Evolutionary conservation across 2,888 invertebrate species (phyloP).

Genomic region (Cheilosia grossa): DNA sequence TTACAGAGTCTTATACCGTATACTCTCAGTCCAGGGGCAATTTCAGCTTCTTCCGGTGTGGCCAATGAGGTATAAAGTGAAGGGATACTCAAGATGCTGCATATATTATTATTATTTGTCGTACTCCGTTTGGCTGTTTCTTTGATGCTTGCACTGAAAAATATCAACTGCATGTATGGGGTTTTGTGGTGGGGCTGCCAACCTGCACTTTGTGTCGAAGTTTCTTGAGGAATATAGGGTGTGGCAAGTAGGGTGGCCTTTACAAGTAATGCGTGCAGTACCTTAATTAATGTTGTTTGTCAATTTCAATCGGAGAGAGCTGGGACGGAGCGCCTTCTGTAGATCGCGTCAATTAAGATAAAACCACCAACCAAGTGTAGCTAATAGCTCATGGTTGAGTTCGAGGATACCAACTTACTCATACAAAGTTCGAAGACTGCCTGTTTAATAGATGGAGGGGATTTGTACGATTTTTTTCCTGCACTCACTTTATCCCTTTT

Average conservation of each 20-base stretch:
- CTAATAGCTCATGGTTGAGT: no score
- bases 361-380: no score
- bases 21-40: slow-evolving; percentile 42
- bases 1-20: slow-evolving; percentile 43
- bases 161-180: not conserved
- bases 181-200: slow-evolving; percentile 2
- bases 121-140: slow-evolving; percentile 31
- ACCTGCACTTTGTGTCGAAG: not conserved
- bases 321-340: not conserved
- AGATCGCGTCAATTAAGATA: not conserved
- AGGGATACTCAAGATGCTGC: not conserved
- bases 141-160: slow-evolving; percentile 3
- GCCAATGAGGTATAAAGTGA: slow-evolving; percentile 22
- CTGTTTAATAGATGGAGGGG: no score
- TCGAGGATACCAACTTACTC: no score
- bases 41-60: slow-evolving; percentile 64
- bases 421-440: no score
- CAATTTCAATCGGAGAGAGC: not conserved
- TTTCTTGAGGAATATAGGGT: slow-evolving; percentile 8
- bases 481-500: no score
- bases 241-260: slow-evolving; percentile 33
- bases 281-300: slow-evolving; percentile 2
- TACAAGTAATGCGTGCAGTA: slow-evolving; percentile 32
- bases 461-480: no score
- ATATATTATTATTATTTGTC: slow-evolving; percentile 46